These are phyloP conservation scores for Otocyon megalotis DNA, from an alignment of 2,113 vertebrate species.

Conservation along the genomic window DNA sequence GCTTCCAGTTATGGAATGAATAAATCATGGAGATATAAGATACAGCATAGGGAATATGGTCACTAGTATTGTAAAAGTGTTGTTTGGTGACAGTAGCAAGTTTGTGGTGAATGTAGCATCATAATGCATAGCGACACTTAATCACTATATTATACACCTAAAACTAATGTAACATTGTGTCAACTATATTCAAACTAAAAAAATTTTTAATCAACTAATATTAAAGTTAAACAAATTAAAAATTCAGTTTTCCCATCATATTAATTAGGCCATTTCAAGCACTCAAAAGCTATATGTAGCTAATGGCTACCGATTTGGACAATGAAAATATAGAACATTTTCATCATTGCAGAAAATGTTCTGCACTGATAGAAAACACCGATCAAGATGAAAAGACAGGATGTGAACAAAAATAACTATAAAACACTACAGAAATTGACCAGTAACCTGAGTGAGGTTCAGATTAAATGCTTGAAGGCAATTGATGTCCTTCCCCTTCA, in stretches of 20 bases:
- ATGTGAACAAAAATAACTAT: neutral
- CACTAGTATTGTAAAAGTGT: neutral
- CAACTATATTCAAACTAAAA: neutral
- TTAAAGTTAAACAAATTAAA: constrained; percentile 37
- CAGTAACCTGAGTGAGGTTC: neutral
- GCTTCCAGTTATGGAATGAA: neutral
- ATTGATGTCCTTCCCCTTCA: neutral
- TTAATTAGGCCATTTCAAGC: neutral
- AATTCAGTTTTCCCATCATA: neutral
- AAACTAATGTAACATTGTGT: neutral
- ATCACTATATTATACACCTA: neutral
- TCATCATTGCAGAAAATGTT: neutral
- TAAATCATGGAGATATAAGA: neutral
- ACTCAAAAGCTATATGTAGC: neutral
- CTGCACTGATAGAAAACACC: neutral
- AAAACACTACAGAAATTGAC: neutral
- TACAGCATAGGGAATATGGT: neutral
- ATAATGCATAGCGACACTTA: neutral
- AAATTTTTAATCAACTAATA: neutral
- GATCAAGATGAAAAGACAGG: neutral
- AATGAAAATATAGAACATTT: neutral
- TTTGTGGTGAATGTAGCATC: neutral
- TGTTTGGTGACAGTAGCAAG: neutral
- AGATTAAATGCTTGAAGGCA: neutral
- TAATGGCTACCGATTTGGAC: neutral